Percentiles rank a stretch among this genome's conserved stretches.
phyloP scores from a whole-genome alignment of 2,888 invertebrate genomes.

The Globia sparganii region DNA sequence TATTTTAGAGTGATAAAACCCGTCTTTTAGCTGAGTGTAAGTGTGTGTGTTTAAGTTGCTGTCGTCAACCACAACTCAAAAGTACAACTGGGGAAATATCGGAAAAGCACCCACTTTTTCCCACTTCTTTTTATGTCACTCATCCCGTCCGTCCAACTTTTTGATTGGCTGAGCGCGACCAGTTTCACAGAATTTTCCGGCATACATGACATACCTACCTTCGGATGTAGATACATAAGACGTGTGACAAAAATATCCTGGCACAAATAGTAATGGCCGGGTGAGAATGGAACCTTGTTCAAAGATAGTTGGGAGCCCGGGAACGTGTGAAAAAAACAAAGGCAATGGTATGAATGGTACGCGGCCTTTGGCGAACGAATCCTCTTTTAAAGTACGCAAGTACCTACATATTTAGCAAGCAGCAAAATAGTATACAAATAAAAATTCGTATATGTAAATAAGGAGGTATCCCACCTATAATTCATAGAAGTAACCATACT shows the following conservation, averaged over 20 bases:
- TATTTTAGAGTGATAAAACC: constrained; percentile 1
- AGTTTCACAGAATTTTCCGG: constrained; percentile 23
- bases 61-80: constrained; percentile 7
- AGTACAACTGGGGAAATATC: constrained; percentile 9
- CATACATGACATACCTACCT: constrained; percentile 3
- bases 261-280: constrained; percentile 6
- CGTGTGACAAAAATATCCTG: constrained; percentile 23
- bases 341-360: constrained; percentile 32
- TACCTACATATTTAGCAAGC: neutral
- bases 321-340: constrained; percentile 53
- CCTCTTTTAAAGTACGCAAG: constrained; percentile 17
- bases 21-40: neutral
- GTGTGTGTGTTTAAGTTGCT: constrained; percentile 1
- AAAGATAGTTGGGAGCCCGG: constrained; percentile 29
- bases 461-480: neutral
- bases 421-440: neutral
- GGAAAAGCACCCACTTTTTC: constrained; percentile 6
- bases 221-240: neutral
- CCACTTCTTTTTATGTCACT: constrained; percentile 38
- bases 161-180: constrained; percentile 45
- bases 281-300: constrained; percentile 43
- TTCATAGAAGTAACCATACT: neutral
- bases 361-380: constrained; percentile 38
- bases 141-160: constrained; percentile 46
- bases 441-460: neutral